Percentiles rank a stretch among this genome's conserved stretches.
Evolutionary conservation across 2,113 vertebrate species (phyloP).

Genomic region (Solea senegalensis): DNA sequence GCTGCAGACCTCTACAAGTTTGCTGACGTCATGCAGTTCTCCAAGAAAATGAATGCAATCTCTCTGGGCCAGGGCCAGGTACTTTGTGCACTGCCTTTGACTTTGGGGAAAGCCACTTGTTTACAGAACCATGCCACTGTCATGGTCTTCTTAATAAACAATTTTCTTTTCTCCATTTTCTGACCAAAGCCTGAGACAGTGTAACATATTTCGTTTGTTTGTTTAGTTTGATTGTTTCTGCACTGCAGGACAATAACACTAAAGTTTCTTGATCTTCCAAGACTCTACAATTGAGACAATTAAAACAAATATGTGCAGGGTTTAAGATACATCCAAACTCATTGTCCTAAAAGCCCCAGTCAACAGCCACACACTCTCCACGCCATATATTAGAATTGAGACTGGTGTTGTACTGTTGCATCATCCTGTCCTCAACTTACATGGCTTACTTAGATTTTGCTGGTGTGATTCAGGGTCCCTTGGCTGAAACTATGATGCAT

Average conservation of each 20-base stretch:
- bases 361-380: no score
- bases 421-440: no score
- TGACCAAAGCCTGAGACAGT: slow-evolving; percentile 17
- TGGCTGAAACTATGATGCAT: slow-evolving; percentile 88
- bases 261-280: not conserved
- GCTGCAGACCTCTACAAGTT: slow-evolving; percentile 92
- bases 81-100: slow-evolving; percentile 18
- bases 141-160: slow-evolving; percentile 60
- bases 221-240: no score
- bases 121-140: slow-evolving; percentile 21
- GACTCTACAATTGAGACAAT: not conserved
- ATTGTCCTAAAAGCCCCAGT: no score
- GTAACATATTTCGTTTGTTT: not conserved
- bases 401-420: no score
- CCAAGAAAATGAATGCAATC: slow-evolving; percentile 88
- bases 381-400: no score
- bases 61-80: slow-evolving; percentile 94
- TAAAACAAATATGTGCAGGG: not conserved
- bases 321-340: slow-evolving; percentile 8
- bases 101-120: slow-evolving; percentile 8
- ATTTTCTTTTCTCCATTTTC: slow-evolving; percentile 36
- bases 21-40: slow-evolving; percentile 91
- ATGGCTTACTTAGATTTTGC: slow-evolving; percentile 6
- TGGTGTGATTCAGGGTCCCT: slow-evolving; percentile 82
- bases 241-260: no score